phyloP scores from a whole-genome alignment of 2,888 invertebrate genomes.

The Cyaniris semiargus region DNA sequence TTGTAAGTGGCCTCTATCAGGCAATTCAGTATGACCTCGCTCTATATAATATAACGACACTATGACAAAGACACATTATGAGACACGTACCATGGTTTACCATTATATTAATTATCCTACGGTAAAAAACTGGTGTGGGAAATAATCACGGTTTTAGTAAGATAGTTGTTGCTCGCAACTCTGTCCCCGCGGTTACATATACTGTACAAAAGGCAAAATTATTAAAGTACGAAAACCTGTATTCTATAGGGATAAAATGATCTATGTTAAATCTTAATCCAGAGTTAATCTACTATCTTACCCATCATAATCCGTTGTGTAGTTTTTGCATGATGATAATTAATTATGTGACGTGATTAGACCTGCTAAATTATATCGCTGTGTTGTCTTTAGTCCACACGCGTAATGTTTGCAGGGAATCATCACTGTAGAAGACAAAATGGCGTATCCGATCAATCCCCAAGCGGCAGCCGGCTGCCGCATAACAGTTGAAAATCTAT shows the following conservation, averaged over 20 bases:
- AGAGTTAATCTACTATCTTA: no score
- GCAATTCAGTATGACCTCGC: constrained; percentile 30
- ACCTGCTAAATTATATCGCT: neutral
- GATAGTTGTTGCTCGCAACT: neutral
- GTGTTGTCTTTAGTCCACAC: neutral
- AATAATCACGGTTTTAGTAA: neutral
- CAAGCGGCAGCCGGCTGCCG: no score
- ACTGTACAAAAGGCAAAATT: no score
- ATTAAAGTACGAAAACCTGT: no score
- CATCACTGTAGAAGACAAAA: neutral
- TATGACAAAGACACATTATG: constrained; percentile 11
- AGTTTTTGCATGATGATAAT: no score
- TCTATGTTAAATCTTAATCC: no score
- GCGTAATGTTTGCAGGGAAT: neutral
- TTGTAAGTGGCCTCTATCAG: neutral
- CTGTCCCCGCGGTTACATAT: no score
- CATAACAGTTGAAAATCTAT: no score
- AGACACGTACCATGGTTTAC: constrained; percentile 11
- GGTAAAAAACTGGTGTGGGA: neutral
- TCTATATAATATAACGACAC: constrained; percentile 2
- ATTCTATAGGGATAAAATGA: no score
- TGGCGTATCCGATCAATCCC: no score
- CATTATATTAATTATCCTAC: neutral
- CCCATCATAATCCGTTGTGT: neutral
- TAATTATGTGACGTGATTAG: no score